phyloP scores from a whole-genome alignment of 2,888 invertebrate species.

The Dasysyrphus albostriatus region DNA sequence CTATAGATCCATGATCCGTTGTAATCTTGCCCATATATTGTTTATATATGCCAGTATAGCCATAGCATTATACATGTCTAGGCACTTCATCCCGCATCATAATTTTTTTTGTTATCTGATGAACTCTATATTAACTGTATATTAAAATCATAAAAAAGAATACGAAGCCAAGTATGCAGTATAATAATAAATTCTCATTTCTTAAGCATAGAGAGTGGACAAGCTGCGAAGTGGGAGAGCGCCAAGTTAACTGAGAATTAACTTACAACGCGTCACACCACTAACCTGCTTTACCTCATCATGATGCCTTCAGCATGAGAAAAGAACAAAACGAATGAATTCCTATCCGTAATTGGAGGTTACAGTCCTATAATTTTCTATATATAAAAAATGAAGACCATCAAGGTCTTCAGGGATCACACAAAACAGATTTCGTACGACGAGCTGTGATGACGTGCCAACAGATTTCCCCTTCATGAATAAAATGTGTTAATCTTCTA shows the following conservation, averaged over 20 bases:
- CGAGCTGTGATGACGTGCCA: constrained; percentile 15
- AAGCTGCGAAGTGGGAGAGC: neutral
- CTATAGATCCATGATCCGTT: constrained; percentile 4
- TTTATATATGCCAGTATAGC: neutral
- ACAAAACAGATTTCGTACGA: constrained; percentile 20
- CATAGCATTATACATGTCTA: neutral
- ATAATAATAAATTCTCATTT: neutral
- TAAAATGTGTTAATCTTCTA: constrained; percentile 3
- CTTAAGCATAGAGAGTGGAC: constrained; percentile 1
- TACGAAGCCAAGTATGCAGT: neutral
- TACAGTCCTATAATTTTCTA: constrained; percentile 53
- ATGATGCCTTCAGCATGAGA: constrained; percentile 3
- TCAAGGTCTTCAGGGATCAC: constrained; percentile 65
- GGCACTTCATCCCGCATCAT: constrained; percentile 6
- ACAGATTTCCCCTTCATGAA: neutral
- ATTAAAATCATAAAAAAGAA: neutral
- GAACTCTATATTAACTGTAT: constrained; percentile 10
- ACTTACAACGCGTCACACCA: constrained; percentile 37
- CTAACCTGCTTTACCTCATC: constrained; percentile 58
- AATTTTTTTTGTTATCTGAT: constrained; percentile 12
- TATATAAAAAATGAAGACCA: constrained; percentile 6
- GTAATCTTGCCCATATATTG: neutral
- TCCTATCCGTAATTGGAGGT: constrained; percentile 48
- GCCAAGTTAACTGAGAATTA: constrained; percentile 5
- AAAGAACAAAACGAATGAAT: constrained; percentile 44